Base-by-base conservation (phyloP, 2,797 vertebrate species). In the Peromyscus melanophrys region DNA sequence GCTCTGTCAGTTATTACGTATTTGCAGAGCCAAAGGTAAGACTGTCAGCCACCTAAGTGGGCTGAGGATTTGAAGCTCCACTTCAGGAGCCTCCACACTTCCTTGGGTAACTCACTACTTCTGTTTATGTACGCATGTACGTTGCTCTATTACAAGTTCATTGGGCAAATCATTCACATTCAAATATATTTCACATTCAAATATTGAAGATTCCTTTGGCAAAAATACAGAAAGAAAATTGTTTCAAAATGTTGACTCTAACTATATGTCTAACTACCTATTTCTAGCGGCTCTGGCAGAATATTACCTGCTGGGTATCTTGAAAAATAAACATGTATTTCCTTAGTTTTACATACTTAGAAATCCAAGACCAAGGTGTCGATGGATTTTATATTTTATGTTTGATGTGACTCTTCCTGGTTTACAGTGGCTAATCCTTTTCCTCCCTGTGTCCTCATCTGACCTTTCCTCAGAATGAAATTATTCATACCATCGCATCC, bases 311-410 rank as follows among this genome's bases (percentile, higher is more conserved):
- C 1, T 11, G 31, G 1, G 27, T 17, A 1, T 13, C 21, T 84
- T 57, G n/a, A 78, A 57, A 29, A 76, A 16, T 4, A 49, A 12
- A 21, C 16, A n/a, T 14, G 6, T 31, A 49, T 83, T 43, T 49
- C 46, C 71, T 40, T 8, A 34, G 8, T 27, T 75, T 61, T 76
- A 19, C 17, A 43, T 7, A 4, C 21, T 37, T 37, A 4, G 8
- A 23, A 37, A 49, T 10, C 23, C 13, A 34, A 10, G 34, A 10
- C 40, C 12, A 43, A 63, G 7, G 19, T 57, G 17, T 5, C 13
- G 6, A 11, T 2, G 31, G 27, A 4, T 43, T 4, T 16, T 25
- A 31, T 3, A 0, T 34, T 5, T 25, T 34, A 19, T 9, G 0
- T 43, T 69, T 69, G 59, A 11, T 12, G n/a, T 9, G 43, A 1